Evolutionary conservation across 2,888 invertebrate genomes (phyloP), one percentile per base, ranked within the genome.

Genomic region (Caenorhabditis sp.): DNA sequence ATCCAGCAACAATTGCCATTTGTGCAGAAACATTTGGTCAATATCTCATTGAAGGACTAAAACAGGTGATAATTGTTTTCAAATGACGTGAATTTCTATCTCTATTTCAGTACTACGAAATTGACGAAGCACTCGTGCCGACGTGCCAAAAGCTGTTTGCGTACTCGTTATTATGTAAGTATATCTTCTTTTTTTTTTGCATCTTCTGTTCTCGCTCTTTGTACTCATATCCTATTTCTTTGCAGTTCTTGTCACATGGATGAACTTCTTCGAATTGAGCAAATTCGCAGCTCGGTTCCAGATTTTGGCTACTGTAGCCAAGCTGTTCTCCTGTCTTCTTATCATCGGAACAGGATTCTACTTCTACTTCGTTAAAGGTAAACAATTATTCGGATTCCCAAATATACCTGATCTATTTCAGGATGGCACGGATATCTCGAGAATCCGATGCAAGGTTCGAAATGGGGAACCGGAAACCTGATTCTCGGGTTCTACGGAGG

Each of bases 341-440:
- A 92, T 91, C 72, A 90, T 92, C 68, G 77, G 88, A 51, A 91
- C 90, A 24, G 92, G 92, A 16, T 87, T 92, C 83, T 91, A 91
- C 74, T 90, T 83, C 54, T 90, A 88, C 35, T 90, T 89, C 51
- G 84, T 91, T 64, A 89, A 90, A 90, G 91, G 91, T 88, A 38
- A n/a, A n/a, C 19, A 44, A 16, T 14, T 44, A 4, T 44, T 14
- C 5, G 5, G 7, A 16, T 44, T n/a, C 19, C 19, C 47, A 47
- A 47, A 19, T n/a, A n/a, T n/a, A 19, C 6, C 5, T 12, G 19
- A 47, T 35, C 16, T 14, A 16, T 69, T 79, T 22, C 51, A 87
- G 87, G 87, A 41, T 89, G 89, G 89, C 86, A 82, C 16, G 85
- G 85, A 0, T 88, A 90, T 70, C 73, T 90, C 14, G 69, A 80